Evolutionary conservation across 2,888 invertebrate species (phyloP).

Genomic region (Seira musarum): DNA sequence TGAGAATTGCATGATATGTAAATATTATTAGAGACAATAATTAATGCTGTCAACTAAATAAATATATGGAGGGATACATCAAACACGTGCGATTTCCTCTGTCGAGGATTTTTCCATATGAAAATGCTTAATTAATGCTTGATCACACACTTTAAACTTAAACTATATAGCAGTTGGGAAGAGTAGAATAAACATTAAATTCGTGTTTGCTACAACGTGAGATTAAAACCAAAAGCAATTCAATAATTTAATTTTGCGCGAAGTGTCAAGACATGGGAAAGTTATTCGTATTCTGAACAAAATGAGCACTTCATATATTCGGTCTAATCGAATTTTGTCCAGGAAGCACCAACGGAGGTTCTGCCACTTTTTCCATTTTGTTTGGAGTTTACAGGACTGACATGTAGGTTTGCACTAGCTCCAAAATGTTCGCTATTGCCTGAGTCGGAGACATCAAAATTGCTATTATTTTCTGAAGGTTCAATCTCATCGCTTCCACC

Average conservation of each 20-base stretch:
- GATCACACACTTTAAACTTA: too few relatives aligned
- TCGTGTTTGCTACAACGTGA: neutral
- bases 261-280: too few relatives aligned
- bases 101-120: too few relatives aligned
- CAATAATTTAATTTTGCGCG: too few relatives aligned
- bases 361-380: neutral
- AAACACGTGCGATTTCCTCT: too few relatives aligned
- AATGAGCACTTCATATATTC: too few relatives aligned
- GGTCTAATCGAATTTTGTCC: constrained; percentile 58
- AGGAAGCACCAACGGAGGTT: constrained; percentile 44
- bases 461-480: neutral
- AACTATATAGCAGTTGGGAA: neutral
- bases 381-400: neutral
- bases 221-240: neutral
- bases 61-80: too few relatives aligned
- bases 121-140: too few relatives aligned
- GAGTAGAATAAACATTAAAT: neutral
- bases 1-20: too few relatives aligned
- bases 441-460: neutral
- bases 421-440: neutral
- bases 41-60: too few relatives aligned
- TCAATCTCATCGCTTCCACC: constrained; percentile 28
- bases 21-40: too few relatives aligned
- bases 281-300: too few relatives aligned
- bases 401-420: neutral